Conservation (phyloP, 2,797 vertebrate species). For the Nyctalus aviator region DNA sequence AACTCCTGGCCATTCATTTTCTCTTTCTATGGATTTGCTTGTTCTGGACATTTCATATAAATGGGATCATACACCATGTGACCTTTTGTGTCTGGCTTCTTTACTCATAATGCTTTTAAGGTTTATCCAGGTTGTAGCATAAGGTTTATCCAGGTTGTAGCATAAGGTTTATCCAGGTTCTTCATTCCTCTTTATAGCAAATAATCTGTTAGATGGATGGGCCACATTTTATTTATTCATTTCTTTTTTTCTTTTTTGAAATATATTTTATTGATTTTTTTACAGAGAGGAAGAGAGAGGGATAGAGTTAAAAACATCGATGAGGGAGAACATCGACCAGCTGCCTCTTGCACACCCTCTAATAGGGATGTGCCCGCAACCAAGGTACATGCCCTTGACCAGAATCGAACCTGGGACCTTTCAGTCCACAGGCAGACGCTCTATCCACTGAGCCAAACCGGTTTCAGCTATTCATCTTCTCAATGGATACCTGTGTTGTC, state of each 20-base stretch:
- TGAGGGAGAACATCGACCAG: too few species aligned
- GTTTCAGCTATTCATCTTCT: too few species aligned
- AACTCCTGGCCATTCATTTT: not conserved
- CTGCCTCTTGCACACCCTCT: too few species aligned
- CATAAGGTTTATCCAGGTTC: fast-evolving
- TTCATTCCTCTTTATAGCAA: not conserved
- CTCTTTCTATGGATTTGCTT: not conserved
- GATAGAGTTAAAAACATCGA: too few species aligned
- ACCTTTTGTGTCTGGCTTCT: not conserved
- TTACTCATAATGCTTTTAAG: not conserved
- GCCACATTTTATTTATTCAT: not conserved
- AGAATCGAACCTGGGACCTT: too few species aligned
- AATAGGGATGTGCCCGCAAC: too few species aligned
- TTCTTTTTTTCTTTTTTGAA: too few species aligned
- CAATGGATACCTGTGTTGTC: not conserved
- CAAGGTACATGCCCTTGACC: too few species aligned
- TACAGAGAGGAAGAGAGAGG: too few species aligned
- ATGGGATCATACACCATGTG: not conserved
- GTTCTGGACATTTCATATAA: not conserved
- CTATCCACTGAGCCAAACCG: too few species aligned
- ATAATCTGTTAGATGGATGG: not conserved
- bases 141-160: not conserved
- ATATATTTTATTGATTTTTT: too few species aligned
- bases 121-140: fast-evolving
- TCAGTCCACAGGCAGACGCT: too few species aligned